Evolutionary conservation across 2,797 vertebrate genomes (phyloP), one percentile per base, ranked within the genome.

Genomic region (Notolepis coatsorum): DNA sequence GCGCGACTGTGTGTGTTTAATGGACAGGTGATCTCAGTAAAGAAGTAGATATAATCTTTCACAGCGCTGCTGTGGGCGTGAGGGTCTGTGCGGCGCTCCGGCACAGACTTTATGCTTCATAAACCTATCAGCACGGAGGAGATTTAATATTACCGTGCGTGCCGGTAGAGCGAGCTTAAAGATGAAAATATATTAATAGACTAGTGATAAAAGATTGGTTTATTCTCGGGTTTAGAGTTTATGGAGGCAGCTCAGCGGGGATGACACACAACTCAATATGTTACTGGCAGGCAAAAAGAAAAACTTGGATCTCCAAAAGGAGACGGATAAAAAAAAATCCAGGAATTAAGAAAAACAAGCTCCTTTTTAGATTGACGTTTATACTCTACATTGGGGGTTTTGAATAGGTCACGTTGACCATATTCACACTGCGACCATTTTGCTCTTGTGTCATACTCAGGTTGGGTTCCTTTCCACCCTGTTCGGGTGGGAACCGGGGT

Each of bases 111-210:
- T 55, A 3, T 13, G 33, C 48, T 28, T 7, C 7, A 1, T 76
- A 50, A 79, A 80, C 37, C 75, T 72, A 74, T 84, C 79, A 27
- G 41, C 74, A 21, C 54, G 1, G 46, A 61, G 27, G 15, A 27
- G 42, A 58, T 57, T 28, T 58, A 73, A 61, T 18, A 71, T 59
- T 54, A 8, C 7, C 23, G 47, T 23, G 18, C 8, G 39, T 15
- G 31, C 50, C 28, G 24, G 25, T 20, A 20, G 50, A 17, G 55
- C 47, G 42, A 41, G 39, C 17, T 55, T 70, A 56, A 53, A 80
- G 79, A 72, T 77, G 79, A 23, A 73, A 60, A 39, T 71, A 65
- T 50, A 57, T 76, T 71, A 7, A 38, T 62, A 12, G 15, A 49
- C 23, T 28, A 51, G 48, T 25, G 33, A 54, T 43, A 27, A 28